phyloP scores from a whole-genome alignment of 2,113 vertebrate genomes.

The Solenodon paradoxus region DNA sequence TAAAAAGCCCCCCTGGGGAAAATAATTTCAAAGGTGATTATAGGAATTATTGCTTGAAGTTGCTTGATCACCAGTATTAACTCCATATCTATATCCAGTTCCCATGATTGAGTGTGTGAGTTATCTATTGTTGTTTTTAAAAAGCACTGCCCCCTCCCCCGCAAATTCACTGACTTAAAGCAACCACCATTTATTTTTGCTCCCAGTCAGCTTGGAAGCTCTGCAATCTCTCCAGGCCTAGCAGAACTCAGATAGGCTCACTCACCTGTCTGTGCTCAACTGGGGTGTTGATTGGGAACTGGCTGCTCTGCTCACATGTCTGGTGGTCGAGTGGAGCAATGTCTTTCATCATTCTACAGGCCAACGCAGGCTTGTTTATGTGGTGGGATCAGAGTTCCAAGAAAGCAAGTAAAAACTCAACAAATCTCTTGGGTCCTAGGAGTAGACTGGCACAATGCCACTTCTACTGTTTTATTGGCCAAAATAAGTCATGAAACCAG shows the following conservation, averaged over 20 bases:
- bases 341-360: neutral
- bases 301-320: neutral
- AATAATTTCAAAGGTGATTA: neutral
- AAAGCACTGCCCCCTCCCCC: neutral
- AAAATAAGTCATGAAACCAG: neutral
- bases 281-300: neutral
- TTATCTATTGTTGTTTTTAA: neutral
- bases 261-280: neutral
- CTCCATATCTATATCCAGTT: neutral
- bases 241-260: neutral
- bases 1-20: neutral
- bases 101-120: neutral
- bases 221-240: neutral
- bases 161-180: neutral
- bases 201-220: neutral
- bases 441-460: neutral
- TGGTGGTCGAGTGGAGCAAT: neutral
- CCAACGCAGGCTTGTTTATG: neutral
- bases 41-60: conserved; percentile 13
- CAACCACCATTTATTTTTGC: neutral
- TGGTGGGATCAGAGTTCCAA: neutral
- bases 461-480: neutral
- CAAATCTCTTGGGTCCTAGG: neutral
- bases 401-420: neutral
- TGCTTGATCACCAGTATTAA: neutral